Evolutionary conservation across 2,888 invertebrate species (phyloP), one percentile per base, ranked within the genome.

Genomic region (Ophion ventricosus): DNA sequence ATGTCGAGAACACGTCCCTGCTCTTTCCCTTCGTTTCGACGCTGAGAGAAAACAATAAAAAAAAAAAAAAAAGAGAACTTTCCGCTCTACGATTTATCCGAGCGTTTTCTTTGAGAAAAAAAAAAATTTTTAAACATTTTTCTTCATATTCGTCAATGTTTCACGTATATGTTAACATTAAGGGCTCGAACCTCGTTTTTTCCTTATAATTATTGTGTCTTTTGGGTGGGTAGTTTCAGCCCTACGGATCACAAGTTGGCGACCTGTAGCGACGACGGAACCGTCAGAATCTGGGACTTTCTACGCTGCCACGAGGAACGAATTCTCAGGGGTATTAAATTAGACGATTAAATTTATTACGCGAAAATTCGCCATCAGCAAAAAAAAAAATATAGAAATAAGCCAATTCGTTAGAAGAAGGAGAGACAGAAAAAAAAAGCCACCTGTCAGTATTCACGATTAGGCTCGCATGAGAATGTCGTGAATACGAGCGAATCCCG

Each of bases 211-310:
- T 84, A 80, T 86, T 85, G 83, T 84, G 82, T 88, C 83, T 90
- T 92, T 91, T 89, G 90, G 89, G 87, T 86, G 91, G 89, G 90
- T 94, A 99, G 99, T 96, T 99, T 99, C 95, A 98, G 99, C 95
- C 99, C 99, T 78, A 97, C 98, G 93, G 99, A 99, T 95, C 96
- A 96, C 93, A 99, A 99, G 95, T 98, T 99, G 95, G 99, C 98
- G 40, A 98, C 99, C 82, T 99, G 99, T 95, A 99, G 99, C 84
- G 99, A 99, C 94, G 99, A 99, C 94, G 99, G 99, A 88, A 99
- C 99, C 23, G 96, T 99, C 86, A 95, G 99, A 91, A 97, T 99
- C 91, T 99, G 99, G 98, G 99, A 99, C 94, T 99, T 99, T 95
- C 96, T 98, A 93, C 96, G 98, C 89, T 98, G 98, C 93, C 97